Base-by-base conservation (phyloP, 1,140 invertebrate species). In the Drosophila seguyi region DNA sequence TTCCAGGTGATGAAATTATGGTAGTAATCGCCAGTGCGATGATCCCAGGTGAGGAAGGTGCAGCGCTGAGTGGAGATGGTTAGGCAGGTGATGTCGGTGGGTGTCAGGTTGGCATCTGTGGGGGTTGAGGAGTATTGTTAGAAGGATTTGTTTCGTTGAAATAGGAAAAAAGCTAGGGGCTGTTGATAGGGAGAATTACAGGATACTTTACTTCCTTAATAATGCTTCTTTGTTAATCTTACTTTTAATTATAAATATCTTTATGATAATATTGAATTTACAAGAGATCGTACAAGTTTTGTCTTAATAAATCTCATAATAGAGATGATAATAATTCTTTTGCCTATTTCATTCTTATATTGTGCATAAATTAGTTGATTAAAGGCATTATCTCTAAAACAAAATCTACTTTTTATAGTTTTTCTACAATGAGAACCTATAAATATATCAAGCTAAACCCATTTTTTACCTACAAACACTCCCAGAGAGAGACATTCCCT, bases 1-100 rank as follows among this genome's bases (percentile, higher is more conserved):
- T 99, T 99, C 98, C 99, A 99, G 22, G 97, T 98, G 67, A 99
- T 98, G 78, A 99, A 97, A 85, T 98, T 98, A 92, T 99, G 98
- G 93, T 97, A 98, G 55, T 96, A 94, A 87, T 95, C 94, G 4
- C 97, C 96, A 41, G 96, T 98, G 53, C 95, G 93, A 73, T 95
- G 95, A 81, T 98, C 96, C 98, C 98, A 99, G 16, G 97, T 98
- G 1, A 97, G 95, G 91, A 99, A 98, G 25, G 97, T 97, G 45
- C 95, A 95, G 68, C 98, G 94, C 93, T 98, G 97, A 2, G 97
- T 97, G 0, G 97, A 97, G 78, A 99, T 96, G 3, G 97, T 98
- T 69, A 99, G 93, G 48, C 96, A 96, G 55, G 94, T 95, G 16
- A 99, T 95, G 78, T 96, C 94, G 27, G 61, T 92, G 38, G 94